Evolutionary conservation across 2,888 invertebrate species (phyloP), one percentile per base, ranked within the genome.

Genomic region (Anodontia alba): DNA sequence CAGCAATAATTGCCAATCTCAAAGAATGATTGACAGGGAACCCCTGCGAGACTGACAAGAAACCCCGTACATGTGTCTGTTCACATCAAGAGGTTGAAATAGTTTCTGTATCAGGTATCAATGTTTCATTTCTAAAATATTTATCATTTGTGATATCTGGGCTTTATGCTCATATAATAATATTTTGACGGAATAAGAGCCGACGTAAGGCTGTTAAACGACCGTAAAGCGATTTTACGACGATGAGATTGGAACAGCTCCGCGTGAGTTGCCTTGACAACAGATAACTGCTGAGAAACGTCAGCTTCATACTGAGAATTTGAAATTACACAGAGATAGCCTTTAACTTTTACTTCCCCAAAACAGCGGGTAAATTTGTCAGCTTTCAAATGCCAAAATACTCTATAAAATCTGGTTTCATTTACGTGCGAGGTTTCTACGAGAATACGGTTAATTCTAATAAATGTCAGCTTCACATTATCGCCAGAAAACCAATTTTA

Each of bases 351-450:
- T 36, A 26, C 66, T 75, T 76, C 78, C 33, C n/a, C 62, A 51
- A 78, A 82, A 43, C 85, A 85, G 85, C 85, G 78, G 85, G 85
- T 69, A 85, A 85, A 85, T 85, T 85, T 85, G 85, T 85, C 85
- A 85, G 80, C 82, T 80, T 75, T 85, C 82, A 77, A 67, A 80
- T 85, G 85, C 80, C 85, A 85, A 76, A 85, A 82, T 33, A 69
- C 67, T 73, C 76, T 76, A 73, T 69, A 82, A 70, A 82, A 78
- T 70, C 78, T 67, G 51, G 62, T 49, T 69, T 71, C 78, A 76
- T 80, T 84, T 80, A 76, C 68, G 68, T 54, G n/a, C 36, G n/a
- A 49, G 29, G n/a, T 36, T 23, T 23, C n/a, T 31, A 67, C 36
- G 29, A n/a, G n/a, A n/a, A n/a, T n/a, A n/a, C n/a, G n/a, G n/a